Evolutionary conservation across 1,140 invertebrate species (phyloP).

Genomic region (Aphelenchoides avenae): DNA sequence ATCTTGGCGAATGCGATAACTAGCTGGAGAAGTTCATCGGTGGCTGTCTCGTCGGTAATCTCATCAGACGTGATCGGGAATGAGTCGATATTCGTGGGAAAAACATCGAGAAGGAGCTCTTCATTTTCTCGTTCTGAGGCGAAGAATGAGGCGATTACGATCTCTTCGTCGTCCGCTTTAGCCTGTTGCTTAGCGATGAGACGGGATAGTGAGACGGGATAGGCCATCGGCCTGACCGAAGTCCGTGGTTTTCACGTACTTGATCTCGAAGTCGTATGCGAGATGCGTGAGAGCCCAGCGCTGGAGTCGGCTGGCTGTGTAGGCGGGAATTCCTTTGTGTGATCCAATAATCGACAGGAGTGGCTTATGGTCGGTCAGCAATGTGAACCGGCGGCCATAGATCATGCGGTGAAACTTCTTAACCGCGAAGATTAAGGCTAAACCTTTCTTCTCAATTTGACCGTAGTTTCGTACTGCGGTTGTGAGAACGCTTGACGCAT

Average conservation of each 20-base stretch:
- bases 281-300: slow-evolving; percentile 14
- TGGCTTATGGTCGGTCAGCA: slow-evolving; percentile 17
- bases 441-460: slow-evolving; percentile 3
- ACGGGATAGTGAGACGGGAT: slow-evolving; percentile 19
- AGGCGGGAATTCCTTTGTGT: slow-evolving; percentile 16
- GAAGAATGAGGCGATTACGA: slow-evolving; percentile 12
- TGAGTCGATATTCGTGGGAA: neutral
- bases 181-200: too few species aligned
- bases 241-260: slow-evolving; percentile 15
- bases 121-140: slow-evolving; percentile 11
- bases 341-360: slow-evolving; percentile 15
- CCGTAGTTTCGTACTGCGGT: too few species aligned
- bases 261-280: slow-evolving; percentile 13
- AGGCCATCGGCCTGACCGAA: slow-evolving; percentile 11
- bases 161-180: slow-evolving; percentile 10
- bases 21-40: too few species aligned
- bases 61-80: slow-evolving; percentile 1
- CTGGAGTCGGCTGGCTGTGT: slow-evolving; percentile 12
- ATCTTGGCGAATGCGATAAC: too few species aligned
- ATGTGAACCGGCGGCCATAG: slow-evolving; percentile 11
- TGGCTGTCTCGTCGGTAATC: neutral
- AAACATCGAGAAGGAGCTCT: too few species aligned
- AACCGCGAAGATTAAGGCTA: slow-evolving; percentile 13
- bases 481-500: too few species aligned
- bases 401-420: slow-evolving; percentile 19